phyloP scores from a whole-genome alignment of 2,888 invertebrate genomes.

The Omphaloscelis lunosa region DNA sequence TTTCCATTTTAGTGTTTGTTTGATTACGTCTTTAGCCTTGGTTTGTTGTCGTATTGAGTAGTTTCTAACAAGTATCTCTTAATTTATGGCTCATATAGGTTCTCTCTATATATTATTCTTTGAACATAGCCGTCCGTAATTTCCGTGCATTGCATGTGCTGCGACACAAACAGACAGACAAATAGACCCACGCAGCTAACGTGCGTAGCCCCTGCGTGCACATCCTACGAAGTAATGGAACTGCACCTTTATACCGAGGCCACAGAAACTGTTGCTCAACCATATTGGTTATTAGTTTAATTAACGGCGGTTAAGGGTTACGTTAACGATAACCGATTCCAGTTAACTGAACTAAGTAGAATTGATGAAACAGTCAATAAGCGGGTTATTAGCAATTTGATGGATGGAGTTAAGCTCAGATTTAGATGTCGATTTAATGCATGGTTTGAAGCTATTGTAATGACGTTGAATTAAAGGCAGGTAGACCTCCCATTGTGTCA shows the following conservation, averaged over 20 bases:
- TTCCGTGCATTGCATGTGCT: not conserved
- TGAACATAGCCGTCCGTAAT: not conserved
- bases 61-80: not conserved
- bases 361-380: conserved; percentile 40
- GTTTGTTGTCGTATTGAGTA: not conserved
- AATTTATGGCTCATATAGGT: not conserved
- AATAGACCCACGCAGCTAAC: not conserved
- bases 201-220: not conserved
- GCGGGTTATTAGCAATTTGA: conserved; percentile 20
- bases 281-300: conserved; percentile 51
- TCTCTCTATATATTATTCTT: not conserved
- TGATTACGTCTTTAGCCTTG: not conserved
- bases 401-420: conserved; percentile 14
- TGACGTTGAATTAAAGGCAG: not conserved
- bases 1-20: not conserved
- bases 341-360: conserved; percentile 40
- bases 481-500: not conserved
- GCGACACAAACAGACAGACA: not conserved
- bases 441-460: not conserved
- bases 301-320: conserved; percentile 42
- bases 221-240: conserved; percentile 15
- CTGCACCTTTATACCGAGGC: conserved; percentile 22
- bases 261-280: conserved; percentile 39
- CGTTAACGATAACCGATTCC: conserved; percentile 30
- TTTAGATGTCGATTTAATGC: not conserved